Evolutionary conservation across 2,888 invertebrate species (phyloP), one percentile per base, ranked within the genome.

Genomic region (Chesias legatella): DNA sequence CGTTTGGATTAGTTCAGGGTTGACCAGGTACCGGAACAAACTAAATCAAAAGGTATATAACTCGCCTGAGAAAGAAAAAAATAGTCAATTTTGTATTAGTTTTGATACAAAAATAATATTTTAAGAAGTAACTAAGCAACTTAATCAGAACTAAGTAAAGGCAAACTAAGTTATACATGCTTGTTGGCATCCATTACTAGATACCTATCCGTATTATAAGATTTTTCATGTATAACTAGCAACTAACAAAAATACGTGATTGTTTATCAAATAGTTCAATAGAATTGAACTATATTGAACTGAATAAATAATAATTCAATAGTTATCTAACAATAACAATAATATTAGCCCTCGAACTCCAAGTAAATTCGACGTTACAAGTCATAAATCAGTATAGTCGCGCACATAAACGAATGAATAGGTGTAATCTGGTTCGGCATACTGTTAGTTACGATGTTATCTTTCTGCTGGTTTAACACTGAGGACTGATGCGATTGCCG

Each of bases 361-460:
- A 52, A 61, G 63, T 58, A 65, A 55, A 63, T 60, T 66, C 43
- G 53, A 63, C 48, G 65, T 70, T 72, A 66, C 51, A 64, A 48
- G 54, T 64, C 61, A 74, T 73, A 64, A 68, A 72, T 71, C 53
- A 41, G 64, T 73, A 73, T 63, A 63, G 58, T 63, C 51, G 48
- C 56, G 58, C 58, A 68, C 63, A 73, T 69, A 73, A 63, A 39
- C 34, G 27, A 39, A 39, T 31, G 27, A 39, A 39, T 43, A 22
- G 43, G 25, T 40, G 37, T 61, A 67, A 69, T 73, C 65, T 69
- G 43, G 49, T 51, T 51, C 54, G 58, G 63, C 78, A 78, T 80
- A 79, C 76, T 81, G 79, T 78, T 71, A 68, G 63, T 63, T 62
- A 53, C 51, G 83, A 85, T 82, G 66, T 67, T 80, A 83, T 85